Evolutionary conservation across 2,888 invertebrate genomes (phyloP), one percentile per base, ranked within the genome.

Genomic region (Mactromeris polynyma): DNA sequence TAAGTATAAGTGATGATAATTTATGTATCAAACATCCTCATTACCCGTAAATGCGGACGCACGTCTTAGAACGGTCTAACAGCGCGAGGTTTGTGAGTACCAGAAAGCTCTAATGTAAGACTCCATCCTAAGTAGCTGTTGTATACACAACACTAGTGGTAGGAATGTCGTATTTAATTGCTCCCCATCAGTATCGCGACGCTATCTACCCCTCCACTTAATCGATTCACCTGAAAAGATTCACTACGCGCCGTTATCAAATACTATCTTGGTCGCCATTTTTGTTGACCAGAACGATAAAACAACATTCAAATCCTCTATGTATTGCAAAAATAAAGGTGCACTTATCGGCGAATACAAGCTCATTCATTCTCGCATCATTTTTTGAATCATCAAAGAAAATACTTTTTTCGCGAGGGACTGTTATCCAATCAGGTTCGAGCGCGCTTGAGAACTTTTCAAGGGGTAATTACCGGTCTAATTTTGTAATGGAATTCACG

Each of bases 401-500:
- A 87, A 82, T 78, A 58, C 86, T 51, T 87, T 87, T n/a, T 87
- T 88, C 83, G 84, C 69, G 81, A 84, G 84, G 86, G 81, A 81
- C 83, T 87, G 89, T 87, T 81, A 87, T 85, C 91, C 91, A 91
- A 91, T 91, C 91, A 89, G 81, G 73, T 46, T 81, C 58, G 77
- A 90, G 85, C 85, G 86, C 90, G 91, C 89, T 79, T 90, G 89
- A 89, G 86, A 78, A 87, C 86, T 81, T 89, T 87, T 85, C 78
- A 81, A 86, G 89, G 85, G 90, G 89, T 92, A 93, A 93, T 93
- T 93, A 92, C 91, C 79, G 86, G 82, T 91, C 92, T 93, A 91
- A 93, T 92, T 90, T 93, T 92, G 86, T 91, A 92, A 91, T 91
- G 93, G 91, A 86, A 91, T 91, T 92, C 92, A 91, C 91, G 89